phyloP scores from a whole-genome alignment of 2,113 vertebrate species.

The Galbula dea region DNA sequence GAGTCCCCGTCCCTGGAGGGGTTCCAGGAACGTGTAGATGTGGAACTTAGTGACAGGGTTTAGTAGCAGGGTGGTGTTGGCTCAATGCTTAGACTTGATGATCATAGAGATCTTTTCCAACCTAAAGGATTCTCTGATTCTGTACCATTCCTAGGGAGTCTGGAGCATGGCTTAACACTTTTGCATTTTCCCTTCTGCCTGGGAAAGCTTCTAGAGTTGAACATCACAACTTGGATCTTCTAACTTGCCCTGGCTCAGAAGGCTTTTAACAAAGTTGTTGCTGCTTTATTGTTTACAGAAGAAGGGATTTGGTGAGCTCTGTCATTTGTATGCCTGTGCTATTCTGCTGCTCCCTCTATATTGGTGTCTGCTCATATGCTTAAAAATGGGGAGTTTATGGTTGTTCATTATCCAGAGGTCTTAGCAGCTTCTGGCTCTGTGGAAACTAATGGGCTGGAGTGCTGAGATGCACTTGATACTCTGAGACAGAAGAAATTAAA shows the following conservation, averaged over 20 bases:
- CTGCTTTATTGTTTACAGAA: background rate
- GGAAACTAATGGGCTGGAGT: background rate
- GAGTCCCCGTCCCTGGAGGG: no score
- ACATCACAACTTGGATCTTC: background rate
- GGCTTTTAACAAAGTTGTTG: background rate
- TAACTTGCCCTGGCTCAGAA: background rate
- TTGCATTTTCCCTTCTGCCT: background rate
- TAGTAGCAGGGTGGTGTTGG: no score
- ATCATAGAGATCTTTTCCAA: no score
- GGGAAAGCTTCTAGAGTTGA: background rate
- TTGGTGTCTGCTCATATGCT: background rate
- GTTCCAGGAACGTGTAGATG: no score
- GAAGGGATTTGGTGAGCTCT: background rate
- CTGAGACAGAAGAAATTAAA: background rate
- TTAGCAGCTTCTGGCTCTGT: slow-evolving; percentile 10
- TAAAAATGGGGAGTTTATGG: background rate
- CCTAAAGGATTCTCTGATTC: background rate
- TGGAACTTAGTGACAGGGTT: no score
- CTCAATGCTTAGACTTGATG: no score
- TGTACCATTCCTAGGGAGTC: background rate
- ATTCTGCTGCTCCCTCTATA: background rate
- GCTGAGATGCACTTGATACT: slow-evolving; percentile 6
- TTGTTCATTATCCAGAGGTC: background rate
- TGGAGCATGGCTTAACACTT: background rate
- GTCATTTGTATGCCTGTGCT: background rate